Conservation (phyloP, 2,888 invertebrate genomes). For the Brachypterus glaber region DNA sequence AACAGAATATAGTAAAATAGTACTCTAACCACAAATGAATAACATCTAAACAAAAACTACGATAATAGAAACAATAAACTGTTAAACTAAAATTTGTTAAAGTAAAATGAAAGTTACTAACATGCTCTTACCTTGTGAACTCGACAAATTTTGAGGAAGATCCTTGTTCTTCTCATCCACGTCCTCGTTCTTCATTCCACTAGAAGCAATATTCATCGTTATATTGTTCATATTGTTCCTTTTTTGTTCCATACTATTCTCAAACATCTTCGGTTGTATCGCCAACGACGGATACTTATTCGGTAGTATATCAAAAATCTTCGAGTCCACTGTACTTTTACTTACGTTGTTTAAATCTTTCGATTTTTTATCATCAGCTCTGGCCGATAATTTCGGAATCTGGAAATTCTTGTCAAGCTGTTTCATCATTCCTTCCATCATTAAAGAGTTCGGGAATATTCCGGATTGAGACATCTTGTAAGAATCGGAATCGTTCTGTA, state of each 20-base stretch:
- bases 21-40: too few species aligned
- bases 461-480: constrained; percentile 52
- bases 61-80: too few species aligned
- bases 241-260: constrained; percentile 34
- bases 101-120: too few species aligned
- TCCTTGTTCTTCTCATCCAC: constrained; percentile 30
- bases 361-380: constrained; percentile 27
- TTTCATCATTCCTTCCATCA: constrained; percentile 62
- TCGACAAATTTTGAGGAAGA: constrained; percentile 27
- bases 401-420: constrained; percentile 77
- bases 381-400: constrained; percentile 70
- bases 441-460: constrained; percentile 53
- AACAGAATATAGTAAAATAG: too few species aligned
- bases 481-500: constrained; percentile 57
- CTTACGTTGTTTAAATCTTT: constrained; percentile 31
- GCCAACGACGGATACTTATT: constrained; percentile 33
- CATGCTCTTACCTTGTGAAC: constrained; percentile 20
- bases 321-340: constrained; percentile 31
- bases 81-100: too few species aligned
- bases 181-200: constrained; percentile 19
- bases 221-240: constrained; percentile 33
- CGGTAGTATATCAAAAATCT: constrained; percentile 34
- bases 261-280: constrained; percentile 33
- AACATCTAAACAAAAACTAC: too few species aligned
- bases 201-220: constrained; percentile 19